Evolutionary conservation across 2,797 vertebrate species (phyloP), one percentile per base, ranked within the genome.

Genomic region (Lithobates pipiens): DNA sequence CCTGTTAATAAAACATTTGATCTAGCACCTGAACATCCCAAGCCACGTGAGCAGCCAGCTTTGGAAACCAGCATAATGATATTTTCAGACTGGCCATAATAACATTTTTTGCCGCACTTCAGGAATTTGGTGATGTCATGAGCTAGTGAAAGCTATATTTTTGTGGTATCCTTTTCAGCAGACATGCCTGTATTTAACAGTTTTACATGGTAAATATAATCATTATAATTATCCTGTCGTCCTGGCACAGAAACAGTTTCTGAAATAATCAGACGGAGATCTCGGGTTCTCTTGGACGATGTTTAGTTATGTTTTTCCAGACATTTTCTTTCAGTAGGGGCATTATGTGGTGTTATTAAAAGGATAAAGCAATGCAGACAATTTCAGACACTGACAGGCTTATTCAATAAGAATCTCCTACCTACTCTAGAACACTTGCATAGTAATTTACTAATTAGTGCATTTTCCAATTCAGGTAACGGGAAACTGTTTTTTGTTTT

Each of bases 241-340:
- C 27, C 65, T 86, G 85, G 75, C 80, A 83, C 71, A 70, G 76
- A 70, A 83, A 69, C 32, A 10, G 16, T n/a, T 77, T 29, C 54
- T 86, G 67, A 76, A 86, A 86, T 78, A 83, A 83, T 71, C 57
- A 57, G 57, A 67, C 44, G 32, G 25, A 75, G 57, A 75, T 57
- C 71, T 79, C 34, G 23, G 63, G 75, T 83, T 74, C 76, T 50
- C 71, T 61, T 75, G 70, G 75, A 83, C 32, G 65, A 76, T 77
- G 63, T 86, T 79, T 77, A 79, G 79, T 82, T 87, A 44, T 18
- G 82, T 79, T 83, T 78, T 83, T 82, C 75, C 85, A 86, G 80
- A 82, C 68, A 57, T 86, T 78, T 77, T 82, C 36, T 61, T 39
- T 69, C n/a, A 65, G 36, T 75, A 18, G 29, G 6, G 54, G 57